Conservation (phyloP, 2,113 vertebrate genomes). For the Dascyllus trimaculatus region DNA sequence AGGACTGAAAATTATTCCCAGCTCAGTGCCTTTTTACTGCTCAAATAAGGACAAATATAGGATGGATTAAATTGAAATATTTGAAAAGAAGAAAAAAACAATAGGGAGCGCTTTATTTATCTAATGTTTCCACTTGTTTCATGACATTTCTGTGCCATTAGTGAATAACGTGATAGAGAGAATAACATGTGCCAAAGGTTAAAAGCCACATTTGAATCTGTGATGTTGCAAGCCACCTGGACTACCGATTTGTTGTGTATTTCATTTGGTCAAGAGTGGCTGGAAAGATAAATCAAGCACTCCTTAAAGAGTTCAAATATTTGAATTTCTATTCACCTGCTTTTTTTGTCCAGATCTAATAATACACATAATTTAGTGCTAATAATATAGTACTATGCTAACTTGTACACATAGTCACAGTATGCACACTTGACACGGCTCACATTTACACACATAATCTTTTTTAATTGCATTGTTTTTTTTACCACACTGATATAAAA, state of each 20-base stretch:
- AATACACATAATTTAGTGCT: conserved; percentile 49
- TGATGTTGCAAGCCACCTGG: conserved; percentile 2
- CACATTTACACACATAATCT: conserved; percentile 35
- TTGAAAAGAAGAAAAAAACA: conserved; percentile 2
- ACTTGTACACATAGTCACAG: conserved; percentile 42
- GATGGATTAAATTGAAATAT: conserved; percentile 55
- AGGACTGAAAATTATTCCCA: conserved; percentile 63
- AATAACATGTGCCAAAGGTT: conserved; percentile 37
- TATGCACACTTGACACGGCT: conserved; percentile 43
- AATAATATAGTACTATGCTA: conserved; percentile 35
- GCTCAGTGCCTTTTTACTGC: conserved; percentile 80
- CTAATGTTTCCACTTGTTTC: conserved; percentile 17
- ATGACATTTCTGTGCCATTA: not conserved
- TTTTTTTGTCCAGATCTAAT: conserved; percentile 47
- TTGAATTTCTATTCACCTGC: conserved; percentile 34
- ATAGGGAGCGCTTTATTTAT: conserved; percentile 35
- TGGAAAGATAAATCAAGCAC: conserved; percentile 40
- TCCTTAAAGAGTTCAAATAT: conserved; percentile 53
- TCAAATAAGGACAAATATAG: conserved; percentile 58
- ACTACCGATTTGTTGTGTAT: not conserved
- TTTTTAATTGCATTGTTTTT: conserved; percentile 31
- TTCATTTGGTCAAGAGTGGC: not conserved
- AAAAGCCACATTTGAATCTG: conserved; percentile 22
- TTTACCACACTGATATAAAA: not conserved
- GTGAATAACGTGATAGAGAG: not conserved